phyloP scores from a whole-genome alignment of 2,113 vertebrate genomes.

The Lichenostomus cassidix region DNA sequence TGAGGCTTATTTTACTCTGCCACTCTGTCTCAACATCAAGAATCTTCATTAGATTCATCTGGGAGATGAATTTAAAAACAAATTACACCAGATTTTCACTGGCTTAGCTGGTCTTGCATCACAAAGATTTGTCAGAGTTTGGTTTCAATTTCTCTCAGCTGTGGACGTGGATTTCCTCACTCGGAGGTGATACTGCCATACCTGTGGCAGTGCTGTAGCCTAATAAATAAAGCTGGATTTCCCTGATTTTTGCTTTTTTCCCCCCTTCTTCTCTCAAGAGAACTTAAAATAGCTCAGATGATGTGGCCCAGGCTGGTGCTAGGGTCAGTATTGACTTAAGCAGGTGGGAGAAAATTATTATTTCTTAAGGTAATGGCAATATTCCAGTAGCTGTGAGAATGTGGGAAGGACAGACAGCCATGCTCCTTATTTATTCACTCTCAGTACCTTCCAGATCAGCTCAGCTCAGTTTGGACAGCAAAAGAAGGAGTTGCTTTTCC shows the following conservation, averaged over 20 bases:
- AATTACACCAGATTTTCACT: background rate
- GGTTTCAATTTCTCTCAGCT: fast-evolving
- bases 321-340: background rate
- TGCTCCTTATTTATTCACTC: background rate
- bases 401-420: background rate
- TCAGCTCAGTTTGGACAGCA: background rate
- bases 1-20: background rate
- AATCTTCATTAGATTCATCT: background rate
- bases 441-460: background rate
- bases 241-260: background rate
- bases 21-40: background rate
- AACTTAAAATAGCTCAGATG: background rate
- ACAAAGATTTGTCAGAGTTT: background rate
- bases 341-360: background rate
- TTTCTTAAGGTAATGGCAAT: background rate
- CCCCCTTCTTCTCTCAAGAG: background rate
- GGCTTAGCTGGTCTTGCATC: background rate
- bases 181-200: background rate
- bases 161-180: background rate
- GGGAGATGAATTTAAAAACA: background rate
- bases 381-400: background rate
- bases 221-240: background rate
- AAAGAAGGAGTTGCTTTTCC: background rate
- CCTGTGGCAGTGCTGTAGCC: background rate
- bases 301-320: fast-evolving